Evolutionary conservation across 2,113 vertebrate genomes (phyloP).

Genomic region (Prinia subflava): DNA sequence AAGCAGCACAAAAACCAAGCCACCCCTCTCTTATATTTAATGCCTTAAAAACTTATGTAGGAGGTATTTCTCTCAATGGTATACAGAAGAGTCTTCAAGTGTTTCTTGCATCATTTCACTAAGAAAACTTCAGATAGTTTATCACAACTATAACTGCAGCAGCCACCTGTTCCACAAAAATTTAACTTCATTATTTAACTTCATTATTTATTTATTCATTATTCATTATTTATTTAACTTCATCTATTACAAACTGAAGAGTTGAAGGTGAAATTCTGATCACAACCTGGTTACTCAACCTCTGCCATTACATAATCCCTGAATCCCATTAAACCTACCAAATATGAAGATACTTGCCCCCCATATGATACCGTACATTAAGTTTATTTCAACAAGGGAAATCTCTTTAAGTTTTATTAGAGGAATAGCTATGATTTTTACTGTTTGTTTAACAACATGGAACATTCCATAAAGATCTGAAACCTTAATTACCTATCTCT

Average conservation of each 20-base stretch:
- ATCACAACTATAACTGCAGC: neutral
- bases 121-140: neutral
- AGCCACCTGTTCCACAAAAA: neutral
- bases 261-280: neutral
- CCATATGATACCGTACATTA: neutral
- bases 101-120: neutral
- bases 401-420: conserved; percentile 4
- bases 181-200: conserved; percentile 11
- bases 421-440: conserved; percentile 41
- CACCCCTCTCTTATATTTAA: neutral
- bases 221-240: too few relatives aligned
- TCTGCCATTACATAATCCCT: neutral
- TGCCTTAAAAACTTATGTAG: neutral
- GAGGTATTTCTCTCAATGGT: neutral
- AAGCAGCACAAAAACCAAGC: neutral
- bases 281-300: neutral
- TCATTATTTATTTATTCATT: too few relatives aligned
- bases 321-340: neutral
- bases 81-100: neutral
- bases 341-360: neutral
- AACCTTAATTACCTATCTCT: neutral
- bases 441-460: conserved; percentile 49
- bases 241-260: neutral
- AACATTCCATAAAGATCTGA: conserved; percentile 29
- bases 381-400: conserved; percentile 25